phyloP scores from a whole-genome alignment of 2,888 invertebrate species.

The Plagodis dolabraria region DNA sequence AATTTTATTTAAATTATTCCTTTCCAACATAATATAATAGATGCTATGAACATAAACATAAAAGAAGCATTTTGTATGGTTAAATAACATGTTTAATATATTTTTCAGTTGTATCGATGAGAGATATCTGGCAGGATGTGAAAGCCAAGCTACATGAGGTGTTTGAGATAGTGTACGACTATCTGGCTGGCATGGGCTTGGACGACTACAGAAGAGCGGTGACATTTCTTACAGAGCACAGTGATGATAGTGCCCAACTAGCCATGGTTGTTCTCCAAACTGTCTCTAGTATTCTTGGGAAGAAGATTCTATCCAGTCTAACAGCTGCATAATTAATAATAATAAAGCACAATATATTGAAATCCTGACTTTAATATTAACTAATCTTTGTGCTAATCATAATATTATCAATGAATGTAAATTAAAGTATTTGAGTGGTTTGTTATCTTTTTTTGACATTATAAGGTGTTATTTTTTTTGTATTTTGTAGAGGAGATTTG shows the following conservation, averaged over 20 bases:
- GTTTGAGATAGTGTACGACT: constrained; percentile 74
- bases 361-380: too few species aligned
- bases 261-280: constrained; percentile 65
- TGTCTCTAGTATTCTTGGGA: constrained; percentile 60
- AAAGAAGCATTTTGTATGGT: not conserved
- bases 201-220: constrained; percentile 67
- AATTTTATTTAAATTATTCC: too few species aligned
- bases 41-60: not conserved
- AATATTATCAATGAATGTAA: too few species aligned
- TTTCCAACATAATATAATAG: too few species aligned
- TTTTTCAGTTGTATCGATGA: constrained; percentile 67
- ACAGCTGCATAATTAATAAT: constrained; percentile 38
- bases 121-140: constrained; percentile 70
- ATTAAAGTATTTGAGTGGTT: too few species aligned
- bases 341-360: not conserved
- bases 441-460: too few species aligned
- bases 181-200: constrained; percentile 68
- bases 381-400: not conserved
- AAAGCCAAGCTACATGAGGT: constrained; percentile 62
- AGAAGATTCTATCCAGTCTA: constrained; percentile 66
- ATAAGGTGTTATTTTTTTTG: too few species aligned
- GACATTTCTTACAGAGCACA: constrained; percentile 53
- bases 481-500: too few species aligned
- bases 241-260: constrained; percentile 50
- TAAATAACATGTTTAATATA: not conserved